phyloP scores from a whole-genome alignment of 2,113 vertebrate species.

The Nannobrachium achirus region DNA sequence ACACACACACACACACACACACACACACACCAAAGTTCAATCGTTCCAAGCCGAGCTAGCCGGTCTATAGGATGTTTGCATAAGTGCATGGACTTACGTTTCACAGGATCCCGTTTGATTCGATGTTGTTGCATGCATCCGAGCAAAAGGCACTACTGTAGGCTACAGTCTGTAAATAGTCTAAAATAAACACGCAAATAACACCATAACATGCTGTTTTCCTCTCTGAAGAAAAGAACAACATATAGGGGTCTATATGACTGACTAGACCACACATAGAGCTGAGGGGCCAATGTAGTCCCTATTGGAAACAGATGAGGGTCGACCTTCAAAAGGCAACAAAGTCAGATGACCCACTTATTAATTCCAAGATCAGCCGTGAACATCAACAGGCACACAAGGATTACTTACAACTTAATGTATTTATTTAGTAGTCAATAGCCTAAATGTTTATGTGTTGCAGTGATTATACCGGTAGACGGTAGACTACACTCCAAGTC shows the following conservation, averaged over 20 bases:
- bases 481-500: neutral
- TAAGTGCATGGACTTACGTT: conserved; percentile 36
- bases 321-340: conserved; percentile 57
- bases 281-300: conserved; percentile 66
- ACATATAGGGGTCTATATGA: conserved; percentile 34
- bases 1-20: conserved; percentile 1
- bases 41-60: conserved; percentile 38
- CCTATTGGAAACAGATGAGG: conserved; percentile 69
- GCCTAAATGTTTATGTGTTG: conserved; percentile 42
- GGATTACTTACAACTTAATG: conserved; percentile 1
- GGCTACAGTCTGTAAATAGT: conserved; percentile 29
- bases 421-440: no score
- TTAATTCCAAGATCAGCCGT: conserved; percentile 55
- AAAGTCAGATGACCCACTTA: conserved; percentile 59
- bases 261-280: conserved; percentile 74
- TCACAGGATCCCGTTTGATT: conserved; percentile 38
- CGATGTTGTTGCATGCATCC: conserved; percentile 27
- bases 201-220: conserved; percentile 19
- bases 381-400: conserved; percentile 55
- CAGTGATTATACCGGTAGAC: conserved; percentile 4
- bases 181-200: conserved; percentile 9
- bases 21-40: conserved; percentile 25
- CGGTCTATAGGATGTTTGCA: conserved; percentile 48
- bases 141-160: conserved; percentile 45
- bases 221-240: conserved; percentile 39